Percentiles rank a stretch among this genome's conserved stretches.
phyloP scores from a whole-genome alignment of 2,888 invertebrate species.

The Junonia oenone region DNA sequence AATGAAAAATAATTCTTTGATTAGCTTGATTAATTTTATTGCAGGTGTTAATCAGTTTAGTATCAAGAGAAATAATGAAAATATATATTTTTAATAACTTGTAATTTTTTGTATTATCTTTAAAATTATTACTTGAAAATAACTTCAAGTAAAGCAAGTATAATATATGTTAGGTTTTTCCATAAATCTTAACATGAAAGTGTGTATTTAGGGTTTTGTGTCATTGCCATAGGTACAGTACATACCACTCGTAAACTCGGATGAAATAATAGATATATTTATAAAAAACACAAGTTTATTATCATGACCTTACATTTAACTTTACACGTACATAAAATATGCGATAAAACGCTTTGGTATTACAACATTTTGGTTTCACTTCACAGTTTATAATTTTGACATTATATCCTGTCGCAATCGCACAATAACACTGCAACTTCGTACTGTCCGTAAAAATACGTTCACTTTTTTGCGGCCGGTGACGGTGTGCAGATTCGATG shows the following conservation, averaged over 20 bases:
- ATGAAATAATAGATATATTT: slow-evolving; percentile 21
- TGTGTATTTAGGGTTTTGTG: neutral
- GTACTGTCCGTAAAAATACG: slow-evolving; percentile 16
- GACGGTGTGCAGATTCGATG: slow-evolving; percentile 14
- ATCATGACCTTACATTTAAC: slow-evolving; percentile 25
- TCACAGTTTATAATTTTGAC: slow-evolving; percentile 32
- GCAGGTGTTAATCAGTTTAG: too few relatives aligned
- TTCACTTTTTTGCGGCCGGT: slow-evolving; percentile 23
- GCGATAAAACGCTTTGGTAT: slow-evolving; percentile 27
- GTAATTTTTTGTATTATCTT: too few relatives aligned
- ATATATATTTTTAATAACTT: too few relatives aligned
- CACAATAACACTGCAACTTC: slow-evolving; percentile 23
- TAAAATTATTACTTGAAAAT: too few relatives aligned
- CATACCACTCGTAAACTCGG: slow-evolving; percentile 2
- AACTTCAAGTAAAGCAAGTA: too few relatives aligned
- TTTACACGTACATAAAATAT: slow-evolving; percentile 24
- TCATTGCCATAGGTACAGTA: neutral
- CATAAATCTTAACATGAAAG: too few relatives aligned
- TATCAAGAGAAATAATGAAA: too few relatives aligned
- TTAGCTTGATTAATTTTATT: too few relatives aligned
- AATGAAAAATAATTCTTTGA: too few relatives aligned
- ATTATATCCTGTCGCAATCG: slow-evolving; percentile 25
- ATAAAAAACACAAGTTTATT: slow-evolving; percentile 35
- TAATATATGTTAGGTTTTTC: too few relatives aligned
- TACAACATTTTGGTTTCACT: slow-evolving; percentile 33